Conservation (phyloP, 2,888 invertebrate species). For the Azorinus chamasolen region DNA sequence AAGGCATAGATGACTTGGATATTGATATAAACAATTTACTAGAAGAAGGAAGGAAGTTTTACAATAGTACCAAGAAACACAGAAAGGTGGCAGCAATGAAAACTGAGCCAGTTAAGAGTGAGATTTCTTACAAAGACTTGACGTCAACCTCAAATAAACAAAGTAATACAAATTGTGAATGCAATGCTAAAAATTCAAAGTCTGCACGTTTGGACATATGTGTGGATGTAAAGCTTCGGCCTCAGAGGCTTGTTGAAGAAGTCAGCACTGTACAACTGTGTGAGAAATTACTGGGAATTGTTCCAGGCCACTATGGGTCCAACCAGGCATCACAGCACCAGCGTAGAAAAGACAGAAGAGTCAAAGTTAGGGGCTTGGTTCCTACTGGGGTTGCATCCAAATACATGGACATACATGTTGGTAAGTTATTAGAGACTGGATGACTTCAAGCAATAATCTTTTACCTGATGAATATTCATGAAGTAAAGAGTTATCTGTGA, state of each 20-base stretch:
- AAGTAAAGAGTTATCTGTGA: no score
- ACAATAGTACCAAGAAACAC: no score
- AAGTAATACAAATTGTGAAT: slow-evolving; percentile 34
- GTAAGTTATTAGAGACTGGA: no score
- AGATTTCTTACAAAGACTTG: no score
- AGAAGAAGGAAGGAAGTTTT: no score
- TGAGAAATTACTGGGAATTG: slow-evolving; percentile 54
- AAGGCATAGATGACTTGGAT: no score
- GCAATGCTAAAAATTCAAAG: slow-evolving; percentile 17
- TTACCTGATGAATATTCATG: no score
- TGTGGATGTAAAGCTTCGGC: slow-evolving; percentile 40
- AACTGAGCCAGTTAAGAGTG: no score
- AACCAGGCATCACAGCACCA: slow-evolving; percentile 25
- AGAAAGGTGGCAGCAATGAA: no score
- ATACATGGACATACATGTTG: slow-evolving; percentile 65
- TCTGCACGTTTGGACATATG: slow-evolving; percentile 13
- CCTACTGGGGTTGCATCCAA: slow-evolving; percentile 69
- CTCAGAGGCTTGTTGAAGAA: slow-evolving; percentile 4
- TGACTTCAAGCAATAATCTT: no score
- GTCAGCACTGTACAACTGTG: slow-evolving; percentile 49
- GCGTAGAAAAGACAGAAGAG: slow-evolving; percentile 45
- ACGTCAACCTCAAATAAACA: not conserved
- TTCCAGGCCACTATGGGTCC: slow-evolving; percentile 60
- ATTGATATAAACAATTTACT: no score
- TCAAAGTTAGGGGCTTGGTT: slow-evolving; percentile 64